Percentiles rank a stretch among this genome's conserved stretches.
phyloP scores from a whole-genome alignment of 1,140 invertebrate genomes.

The Drosophila kohkoa region DNA sequence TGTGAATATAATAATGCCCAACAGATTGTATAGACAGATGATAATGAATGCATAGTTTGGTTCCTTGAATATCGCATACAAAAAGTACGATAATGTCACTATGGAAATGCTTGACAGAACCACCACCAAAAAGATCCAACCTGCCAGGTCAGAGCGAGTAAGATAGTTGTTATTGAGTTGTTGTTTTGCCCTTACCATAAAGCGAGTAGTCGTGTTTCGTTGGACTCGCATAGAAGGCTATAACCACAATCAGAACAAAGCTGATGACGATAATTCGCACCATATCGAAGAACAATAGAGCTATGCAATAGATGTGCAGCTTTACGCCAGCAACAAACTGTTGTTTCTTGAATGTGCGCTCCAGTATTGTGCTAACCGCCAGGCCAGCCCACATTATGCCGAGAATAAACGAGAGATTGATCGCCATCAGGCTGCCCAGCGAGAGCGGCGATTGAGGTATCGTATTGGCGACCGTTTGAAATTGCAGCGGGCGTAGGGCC shows the following conservation, averaged over 20 bases:
- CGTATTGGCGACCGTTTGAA: constrained; percentile 30
- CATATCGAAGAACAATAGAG: neutral
- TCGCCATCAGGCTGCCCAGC: constrained; percentile 45
- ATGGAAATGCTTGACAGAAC: constrained; percentile 20
- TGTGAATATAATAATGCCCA: constrained; percentile 43
- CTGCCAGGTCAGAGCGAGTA: constrained; percentile 18
- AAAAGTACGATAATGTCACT: constrained; percentile 33
- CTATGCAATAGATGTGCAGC: neutral
- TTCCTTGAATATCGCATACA: constrained; percentile 7
- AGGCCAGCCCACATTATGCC: constrained; percentile 34
- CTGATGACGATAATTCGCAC: neutral
- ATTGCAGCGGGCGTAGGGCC: constrained; percentile 40
- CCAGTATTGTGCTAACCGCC: constrained; percentile 14
- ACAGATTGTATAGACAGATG: neutral
- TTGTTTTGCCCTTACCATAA: constrained; percentile 22
- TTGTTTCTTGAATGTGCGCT: constrained; percentile 49
- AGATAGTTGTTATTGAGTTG: neutral
- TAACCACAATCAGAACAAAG: neutral
- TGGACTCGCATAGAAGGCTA: constrained; percentile 14
- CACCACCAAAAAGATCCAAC: constrained; percentile 17
- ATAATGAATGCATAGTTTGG: constrained; percentile 23
- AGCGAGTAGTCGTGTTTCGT: constrained; percentile 35
- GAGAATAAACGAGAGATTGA: constrained; percentile 36
- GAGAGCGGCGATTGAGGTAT: constrained; percentile 22
- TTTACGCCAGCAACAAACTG: constrained; percentile 51